Percentiles rank a stretch among this genome's conserved stretches.
Conservation (phyloP, 1,140 invertebrate species). For the Anagrus nilaparvatae region DNA sequence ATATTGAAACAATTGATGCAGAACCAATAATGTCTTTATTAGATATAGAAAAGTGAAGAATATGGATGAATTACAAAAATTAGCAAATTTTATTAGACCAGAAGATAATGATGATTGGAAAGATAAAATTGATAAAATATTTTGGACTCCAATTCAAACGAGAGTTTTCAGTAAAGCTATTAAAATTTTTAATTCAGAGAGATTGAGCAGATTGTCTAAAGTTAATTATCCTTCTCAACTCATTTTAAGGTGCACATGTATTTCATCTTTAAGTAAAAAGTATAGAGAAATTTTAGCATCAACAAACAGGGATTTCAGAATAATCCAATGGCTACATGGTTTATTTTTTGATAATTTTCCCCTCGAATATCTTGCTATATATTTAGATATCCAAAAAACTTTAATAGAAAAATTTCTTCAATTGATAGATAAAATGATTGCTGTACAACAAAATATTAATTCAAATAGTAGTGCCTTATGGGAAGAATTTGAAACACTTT, state of each 20-base stretch:
- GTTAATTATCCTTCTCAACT: constrained; percentile 49
- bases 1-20: constrained; percentile 36
- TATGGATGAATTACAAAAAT: constrained; percentile 63
- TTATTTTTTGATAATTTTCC: constrained; percentile 61
- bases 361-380: constrained; percentile 56
- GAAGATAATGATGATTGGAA: constrained; percentile 60
- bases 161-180: constrained; percentile 56
- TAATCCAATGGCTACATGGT: constrained; percentile 70
- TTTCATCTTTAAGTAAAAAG: constrained; percentile 60
- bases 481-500: constrained; percentile 52
- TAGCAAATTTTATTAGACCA: constrained; percentile 50
- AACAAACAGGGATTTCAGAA: constrained; percentile 57
- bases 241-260: constrained; percentile 52
- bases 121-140: constrained; percentile 49
- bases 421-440: constrained; percentile 66
- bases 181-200: constrained; percentile 59
- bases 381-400: constrained; percentile 70
- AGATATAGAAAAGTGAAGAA: constrained; percentile 52
- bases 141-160: constrained; percentile 56
- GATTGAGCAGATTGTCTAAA: constrained; percentile 54
- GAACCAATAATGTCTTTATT: constrained; percentile 38
- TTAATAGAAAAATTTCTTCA: constrained; percentile 62
- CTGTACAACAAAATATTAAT: constrained; percentile 36
- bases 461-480: constrained; percentile 33
- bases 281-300: constrained; percentile 54